These are phyloP conservation scores for Chroicocephalus ridibundus DNA, from an alignment of 2,113 vertebrate genomes.

Conservation along the genomic window DNA sequence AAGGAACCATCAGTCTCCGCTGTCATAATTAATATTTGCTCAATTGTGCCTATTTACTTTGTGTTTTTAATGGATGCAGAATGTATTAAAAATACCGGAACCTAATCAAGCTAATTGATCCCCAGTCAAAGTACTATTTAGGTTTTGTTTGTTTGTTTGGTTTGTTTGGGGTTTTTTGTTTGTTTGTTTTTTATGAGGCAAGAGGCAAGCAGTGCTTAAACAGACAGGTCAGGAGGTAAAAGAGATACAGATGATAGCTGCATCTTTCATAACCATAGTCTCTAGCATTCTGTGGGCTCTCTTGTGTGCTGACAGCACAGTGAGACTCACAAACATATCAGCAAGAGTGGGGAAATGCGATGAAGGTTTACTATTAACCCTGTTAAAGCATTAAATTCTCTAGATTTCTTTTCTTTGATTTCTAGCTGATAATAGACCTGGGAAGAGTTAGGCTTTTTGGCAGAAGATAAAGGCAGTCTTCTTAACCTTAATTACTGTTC, in stretches of 20 bases:
- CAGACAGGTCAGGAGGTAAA: neutral
- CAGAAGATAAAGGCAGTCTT: conserved; percentile 3
- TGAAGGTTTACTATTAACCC: neutral
- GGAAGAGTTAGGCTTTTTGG: neutral
- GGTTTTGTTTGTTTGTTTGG: neutral
- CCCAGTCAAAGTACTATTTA: neutral
- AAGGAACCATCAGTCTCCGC: neutral
- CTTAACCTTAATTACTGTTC: neutral
- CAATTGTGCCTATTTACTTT: neutral
- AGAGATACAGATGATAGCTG: neutral
- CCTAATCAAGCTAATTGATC: neutral
- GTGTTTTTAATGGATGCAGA: neutral
- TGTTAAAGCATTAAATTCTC: neutral
- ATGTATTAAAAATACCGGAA: neutral
- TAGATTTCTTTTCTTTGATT: neutral
- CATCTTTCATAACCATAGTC: neutral
- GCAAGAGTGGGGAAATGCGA: neutral
- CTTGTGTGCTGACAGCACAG: neutral
- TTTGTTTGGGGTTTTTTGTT: neutral
- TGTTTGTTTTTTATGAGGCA: neutral
- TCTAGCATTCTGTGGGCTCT: neutral
- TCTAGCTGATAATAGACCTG: neutral
- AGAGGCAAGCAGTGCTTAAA: neutral
- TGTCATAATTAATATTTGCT: neutral
- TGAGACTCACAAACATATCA: neutral